phyloP scores from a whole-genome alignment of 2,797 vertebrate genomes.

The Picus viridis region DNA sequence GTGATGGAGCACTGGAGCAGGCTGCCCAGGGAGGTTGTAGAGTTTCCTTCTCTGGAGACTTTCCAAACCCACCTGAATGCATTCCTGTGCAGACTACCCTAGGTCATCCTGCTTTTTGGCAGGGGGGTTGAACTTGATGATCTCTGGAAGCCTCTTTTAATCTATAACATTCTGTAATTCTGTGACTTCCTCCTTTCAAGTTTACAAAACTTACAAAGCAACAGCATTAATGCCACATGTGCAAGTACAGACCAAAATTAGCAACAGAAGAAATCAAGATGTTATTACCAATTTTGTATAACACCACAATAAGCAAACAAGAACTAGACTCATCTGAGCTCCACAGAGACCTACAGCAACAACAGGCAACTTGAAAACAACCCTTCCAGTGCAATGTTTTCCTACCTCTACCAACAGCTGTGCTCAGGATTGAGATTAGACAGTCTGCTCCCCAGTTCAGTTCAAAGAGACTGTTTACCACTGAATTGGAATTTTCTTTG shows the following conservation, averaged over 20 bases:
- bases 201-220: conserved; percentile 38
- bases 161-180: too few relatives aligned
- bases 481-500: conserved; percentile 39
- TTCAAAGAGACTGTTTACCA: conserved; percentile 19
- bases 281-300: not conserved
- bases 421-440: conserved; percentile 20
- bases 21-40: too few relatives aligned
- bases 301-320: conserved; percentile 1
- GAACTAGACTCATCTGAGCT: not conserved
- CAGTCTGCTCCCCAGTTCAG: not conserved
- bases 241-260: conserved; percentile 46
- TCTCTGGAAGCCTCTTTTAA: too few relatives aligned
- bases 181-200: not conserved
- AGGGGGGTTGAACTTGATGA: too few relatives aligned
- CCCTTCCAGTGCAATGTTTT: not conserved
- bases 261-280: conserved; percentile 35
- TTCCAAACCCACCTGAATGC: too few relatives aligned
- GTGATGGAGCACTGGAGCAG: too few relatives aligned
- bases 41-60: too few relatives aligned
- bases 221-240: conserved; percentile 8
- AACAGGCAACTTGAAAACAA: conserved; percentile 26
- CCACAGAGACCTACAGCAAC: not conserved
- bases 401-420: not conserved
- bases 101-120: too few relatives aligned
- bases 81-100: too few relatives aligned